These are phyloP conservation scores for Melospiza melodia DNA, from an alignment of 2,113 vertebrate species.

Conservation along the genomic window DNA sequence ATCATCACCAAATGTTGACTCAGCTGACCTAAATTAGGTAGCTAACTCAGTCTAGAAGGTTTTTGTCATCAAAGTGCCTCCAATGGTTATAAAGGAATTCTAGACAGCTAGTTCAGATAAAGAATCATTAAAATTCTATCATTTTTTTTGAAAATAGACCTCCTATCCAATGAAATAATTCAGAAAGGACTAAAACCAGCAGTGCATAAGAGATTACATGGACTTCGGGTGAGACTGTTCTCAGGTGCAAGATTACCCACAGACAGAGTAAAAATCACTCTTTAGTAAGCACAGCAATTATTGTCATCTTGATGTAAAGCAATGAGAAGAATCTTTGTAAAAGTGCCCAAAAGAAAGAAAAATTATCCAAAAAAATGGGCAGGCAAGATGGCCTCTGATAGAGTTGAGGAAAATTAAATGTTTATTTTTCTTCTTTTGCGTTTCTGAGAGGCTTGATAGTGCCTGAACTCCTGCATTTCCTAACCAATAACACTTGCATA, in stretches of 20 bases:
- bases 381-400: background rate
- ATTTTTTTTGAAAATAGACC: background rate
- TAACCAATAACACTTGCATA: background rate
- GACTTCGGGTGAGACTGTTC: fast-evolving
- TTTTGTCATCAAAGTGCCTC: background rate
- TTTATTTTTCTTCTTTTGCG: background rate
- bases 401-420: background rate
- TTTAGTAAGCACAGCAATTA: background rate
- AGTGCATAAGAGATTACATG: background rate
- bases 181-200: background rate
- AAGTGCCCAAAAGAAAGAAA: background rate
- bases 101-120: background rate
- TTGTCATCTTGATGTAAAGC: background rate
- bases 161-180: background rate
- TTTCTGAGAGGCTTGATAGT: background rate
- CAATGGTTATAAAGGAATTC: background rate
- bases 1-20: background rate
- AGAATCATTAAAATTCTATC: background rate
- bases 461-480: background rate
- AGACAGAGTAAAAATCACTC: background rate
- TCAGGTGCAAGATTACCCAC: background rate
- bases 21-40: background rate
- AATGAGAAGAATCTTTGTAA: background rate
- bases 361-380: background rate
- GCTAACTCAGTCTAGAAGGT: background rate